Evolutionary conservation across 2,113 vertebrate species (phyloP).

Genomic region (Eonycteris spelaea): DNA sequence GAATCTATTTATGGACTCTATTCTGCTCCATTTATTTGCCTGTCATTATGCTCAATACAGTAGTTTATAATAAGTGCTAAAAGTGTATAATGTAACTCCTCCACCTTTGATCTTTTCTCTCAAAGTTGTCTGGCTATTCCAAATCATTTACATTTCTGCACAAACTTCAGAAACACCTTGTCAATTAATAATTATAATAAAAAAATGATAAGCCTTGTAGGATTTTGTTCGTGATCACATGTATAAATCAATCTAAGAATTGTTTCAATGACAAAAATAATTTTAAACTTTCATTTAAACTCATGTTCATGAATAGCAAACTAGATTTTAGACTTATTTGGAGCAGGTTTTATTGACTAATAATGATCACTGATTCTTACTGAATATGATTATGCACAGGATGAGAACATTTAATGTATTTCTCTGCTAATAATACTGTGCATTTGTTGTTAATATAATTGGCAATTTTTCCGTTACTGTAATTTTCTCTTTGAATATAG

Average conservation of each 20-base stretch:
- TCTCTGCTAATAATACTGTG: background rate
- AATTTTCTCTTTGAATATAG: background rate
- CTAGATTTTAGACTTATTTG: background rate
- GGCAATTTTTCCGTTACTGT: background rate
- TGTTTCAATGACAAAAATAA: background rate
- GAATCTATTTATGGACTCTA: background rate
- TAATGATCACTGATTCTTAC: background rate
- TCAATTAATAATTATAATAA: background rate
- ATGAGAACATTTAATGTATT: background rate
- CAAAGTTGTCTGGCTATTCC: background rate
- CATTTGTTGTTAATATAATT: background rate
- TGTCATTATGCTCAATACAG: background rate
- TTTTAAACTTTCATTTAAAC: background rate
- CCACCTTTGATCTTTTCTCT: background rate
- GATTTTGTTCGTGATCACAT: background rate
- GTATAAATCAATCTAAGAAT: background rate
- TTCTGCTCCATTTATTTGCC: background rate
- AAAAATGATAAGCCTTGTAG: background rate
- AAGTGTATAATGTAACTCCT: background rate
- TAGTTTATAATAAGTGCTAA: background rate
- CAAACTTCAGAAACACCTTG: background rate
- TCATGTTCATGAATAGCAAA: background rate
- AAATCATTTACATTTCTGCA: background rate
- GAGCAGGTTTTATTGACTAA: background rate
- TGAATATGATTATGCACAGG: background rate